phyloP scores from a whole-genome alignment of 2,797 vertebrate genomes.

The Melanotaenia boesemani region DNA sequence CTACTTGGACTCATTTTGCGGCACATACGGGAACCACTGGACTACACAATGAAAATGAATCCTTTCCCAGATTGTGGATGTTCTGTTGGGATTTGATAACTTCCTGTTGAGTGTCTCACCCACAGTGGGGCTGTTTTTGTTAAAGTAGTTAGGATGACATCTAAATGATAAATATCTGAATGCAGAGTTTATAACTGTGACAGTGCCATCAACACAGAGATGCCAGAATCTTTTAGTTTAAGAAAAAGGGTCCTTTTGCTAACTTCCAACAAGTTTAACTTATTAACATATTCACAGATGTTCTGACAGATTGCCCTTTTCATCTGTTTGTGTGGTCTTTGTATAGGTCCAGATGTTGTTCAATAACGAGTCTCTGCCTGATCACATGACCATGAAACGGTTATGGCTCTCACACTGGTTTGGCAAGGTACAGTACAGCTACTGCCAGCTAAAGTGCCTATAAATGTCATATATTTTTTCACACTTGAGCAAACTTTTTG shows the following conservation, averaged over 20 bases:
- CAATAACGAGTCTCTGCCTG: conserved; percentile 92
- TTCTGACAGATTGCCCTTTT: not conserved
- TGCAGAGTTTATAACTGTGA: not conserved
- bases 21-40: not conserved
- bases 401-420: conserved; percentile 97
- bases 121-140: not conserved
- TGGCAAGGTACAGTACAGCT: conserved; percentile 87
- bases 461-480: conserved; percentile 27
- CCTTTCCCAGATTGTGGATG: not conserved
- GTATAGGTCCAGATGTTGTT: conserved; percentile 94
- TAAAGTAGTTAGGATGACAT: not conserved
- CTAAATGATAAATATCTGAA: not conserved
- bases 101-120: not conserved
- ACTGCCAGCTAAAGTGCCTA: conserved; percentile 22
- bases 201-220: not conserved
- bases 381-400: conserved; percentile 98
- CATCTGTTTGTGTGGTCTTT: conserved; percentile 62
- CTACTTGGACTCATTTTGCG: not conserved
- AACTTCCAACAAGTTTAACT: not conserved
- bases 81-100: not conserved
- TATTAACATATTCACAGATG: conserved; percentile 1
- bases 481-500: conserved; percentile 11
- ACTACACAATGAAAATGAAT: not conserved
- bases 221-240: not conserved
- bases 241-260: not conserved